A percentile compares a stretch with the other conserved stretches of the same genome.
Conservation (phyloP, 2,797 vertebrate species). For the Intellagama lesueurii region DNA sequence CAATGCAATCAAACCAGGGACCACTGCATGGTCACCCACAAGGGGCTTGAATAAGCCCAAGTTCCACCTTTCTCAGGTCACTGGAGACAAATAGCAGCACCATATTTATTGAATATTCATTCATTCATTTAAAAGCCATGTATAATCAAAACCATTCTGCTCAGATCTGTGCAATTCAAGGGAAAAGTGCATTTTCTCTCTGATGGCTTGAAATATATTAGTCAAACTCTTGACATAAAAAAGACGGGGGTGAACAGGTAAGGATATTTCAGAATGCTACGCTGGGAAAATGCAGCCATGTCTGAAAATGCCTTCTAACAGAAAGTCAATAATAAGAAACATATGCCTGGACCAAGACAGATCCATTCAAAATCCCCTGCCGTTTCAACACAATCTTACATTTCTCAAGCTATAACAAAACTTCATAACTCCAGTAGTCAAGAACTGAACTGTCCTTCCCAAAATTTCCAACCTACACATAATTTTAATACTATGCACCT, state of each 20-base stretch:
- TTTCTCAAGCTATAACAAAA: neutral
- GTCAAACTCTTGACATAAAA: neutral
- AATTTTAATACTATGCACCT: neutral
- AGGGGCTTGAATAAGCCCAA: too few relatives aligned
- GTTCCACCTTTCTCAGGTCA: too few relatives aligned
- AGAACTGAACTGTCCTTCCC: neutral
- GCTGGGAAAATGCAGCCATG: neutral
- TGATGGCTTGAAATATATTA: neutral
- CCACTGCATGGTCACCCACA: too few relatives aligned
- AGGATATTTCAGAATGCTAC: neutral
- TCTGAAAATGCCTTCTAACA: slow-evolving; percentile 10
- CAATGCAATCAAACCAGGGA: too few relatives aligned
- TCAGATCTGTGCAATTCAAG: too few relatives aligned
- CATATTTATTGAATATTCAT: too few relatives aligned
- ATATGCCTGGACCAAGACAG: neutral
- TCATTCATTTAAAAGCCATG: too few relatives aligned
- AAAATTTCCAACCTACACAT: neutral
- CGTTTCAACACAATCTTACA: neutral
- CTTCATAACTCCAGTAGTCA: neutral
- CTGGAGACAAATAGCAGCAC: too few relatives aligned
- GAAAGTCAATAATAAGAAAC: neutral
- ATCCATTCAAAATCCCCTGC: neutral
- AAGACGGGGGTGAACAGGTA: neutral
- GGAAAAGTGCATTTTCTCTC: neutral
- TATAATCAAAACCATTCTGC: too few relatives aligned